A percentile compares a stretch with the other conserved stretches of the same genome.
Conservation (phyloP, 2,113 vertebrate species). For the Triplophysa dalaica region DNA sequence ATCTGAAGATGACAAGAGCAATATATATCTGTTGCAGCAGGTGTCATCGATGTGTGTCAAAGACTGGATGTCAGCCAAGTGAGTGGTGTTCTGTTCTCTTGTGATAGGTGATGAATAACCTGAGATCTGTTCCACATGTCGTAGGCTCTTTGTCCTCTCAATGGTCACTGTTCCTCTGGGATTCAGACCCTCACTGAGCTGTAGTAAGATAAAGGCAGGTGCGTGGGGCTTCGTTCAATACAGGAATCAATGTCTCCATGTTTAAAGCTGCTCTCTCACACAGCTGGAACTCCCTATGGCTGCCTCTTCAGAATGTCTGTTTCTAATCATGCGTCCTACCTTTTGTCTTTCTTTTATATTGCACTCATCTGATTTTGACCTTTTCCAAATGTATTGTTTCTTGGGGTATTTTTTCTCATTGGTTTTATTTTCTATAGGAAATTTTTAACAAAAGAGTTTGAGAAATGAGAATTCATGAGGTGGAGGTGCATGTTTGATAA, state of each 20-base stretch:
- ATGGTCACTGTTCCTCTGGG: slow-evolving; percentile 6
- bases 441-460: too few relatives aligned
- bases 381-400: slow-evolving; percentile 19
- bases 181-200: slow-evolving; percentile 23
- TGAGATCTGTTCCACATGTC: slow-evolving; percentile 11
- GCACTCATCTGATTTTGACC: slow-evolving; percentile 1
- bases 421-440: not conserved
- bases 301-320: slow-evolving; percentile 17
- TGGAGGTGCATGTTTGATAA: not conserved
- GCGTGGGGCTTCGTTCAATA: slow-evolving; percentile 14
- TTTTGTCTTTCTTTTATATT: not conserved
- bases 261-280: slow-evolving; percentile 22
- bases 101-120: slow-evolving; percentile 40
- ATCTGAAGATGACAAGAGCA: slow-evolving; percentile 2
- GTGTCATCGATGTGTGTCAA: slow-evolving; percentile 14
- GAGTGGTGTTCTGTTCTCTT: slow-evolving; percentile 18
- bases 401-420: not conserved
- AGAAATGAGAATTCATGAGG: too few relatives aligned
- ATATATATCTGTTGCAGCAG: not conserved
- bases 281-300: slow-evolving; percentile 1
- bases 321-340: slow-evolving; percentile 5
- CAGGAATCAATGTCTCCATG: slow-evolving; percentile 31
- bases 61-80: slow-evolving; percentile 37
- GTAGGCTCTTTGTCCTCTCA: slow-evolving; percentile 28
- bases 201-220: slow-evolving; percentile 23